These are phyloP conservation scores for Tangara arthus DNA, from an alignment of 2,797 vertebrate species.

Conservation along the genomic window DNA sequence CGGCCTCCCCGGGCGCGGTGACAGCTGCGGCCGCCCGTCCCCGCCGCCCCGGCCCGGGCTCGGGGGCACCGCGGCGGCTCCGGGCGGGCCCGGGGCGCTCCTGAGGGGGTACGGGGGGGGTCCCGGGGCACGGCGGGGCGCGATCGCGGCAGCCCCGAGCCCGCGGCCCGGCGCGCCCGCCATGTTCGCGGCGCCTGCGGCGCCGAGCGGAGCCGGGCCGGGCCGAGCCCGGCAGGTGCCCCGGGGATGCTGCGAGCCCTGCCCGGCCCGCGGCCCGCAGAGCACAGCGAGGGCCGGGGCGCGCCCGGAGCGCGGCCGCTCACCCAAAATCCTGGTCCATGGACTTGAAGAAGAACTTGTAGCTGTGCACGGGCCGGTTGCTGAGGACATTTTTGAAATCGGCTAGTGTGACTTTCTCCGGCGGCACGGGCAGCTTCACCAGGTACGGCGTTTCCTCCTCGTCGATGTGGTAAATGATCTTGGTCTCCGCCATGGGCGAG, in stretches of 20 bases:
- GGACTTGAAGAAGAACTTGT: slow-evolving; percentile 99
- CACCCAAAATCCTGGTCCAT: slow-evolving; percentile 99
- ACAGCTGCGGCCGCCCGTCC: background rate
- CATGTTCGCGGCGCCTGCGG: background rate
- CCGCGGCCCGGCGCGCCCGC: background rate
- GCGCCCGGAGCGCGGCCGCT: slow-evolving; percentile 50
- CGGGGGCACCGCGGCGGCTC: background rate
- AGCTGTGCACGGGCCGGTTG: slow-evolving; percentile 91
- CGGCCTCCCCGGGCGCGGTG: background rate
- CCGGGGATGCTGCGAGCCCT: background rate
- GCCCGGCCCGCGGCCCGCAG: background rate
- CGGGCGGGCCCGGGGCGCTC: background rate
- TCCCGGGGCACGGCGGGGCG: background rate
- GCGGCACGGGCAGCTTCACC: slow-evolving; percentile 92
- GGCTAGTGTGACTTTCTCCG: slow-evolving; percentile 93
- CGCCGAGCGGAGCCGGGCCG: background rate
- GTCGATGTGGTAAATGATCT: slow-evolving; percentile 98
- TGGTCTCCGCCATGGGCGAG: slow-evolving; percentile 96
- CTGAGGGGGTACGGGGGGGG: background rate
- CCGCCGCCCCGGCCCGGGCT: background rate
- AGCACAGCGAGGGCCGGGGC: no score
- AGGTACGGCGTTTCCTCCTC: slow-evolving; percentile 98
- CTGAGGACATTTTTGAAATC: slow-evolving; percentile 99
- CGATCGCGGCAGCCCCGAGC: background rate
- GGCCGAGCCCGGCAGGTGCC: background rate